Conservation (phyloP, 2,797 vertebrate genomes). For the Paguma larvata region DNA sequence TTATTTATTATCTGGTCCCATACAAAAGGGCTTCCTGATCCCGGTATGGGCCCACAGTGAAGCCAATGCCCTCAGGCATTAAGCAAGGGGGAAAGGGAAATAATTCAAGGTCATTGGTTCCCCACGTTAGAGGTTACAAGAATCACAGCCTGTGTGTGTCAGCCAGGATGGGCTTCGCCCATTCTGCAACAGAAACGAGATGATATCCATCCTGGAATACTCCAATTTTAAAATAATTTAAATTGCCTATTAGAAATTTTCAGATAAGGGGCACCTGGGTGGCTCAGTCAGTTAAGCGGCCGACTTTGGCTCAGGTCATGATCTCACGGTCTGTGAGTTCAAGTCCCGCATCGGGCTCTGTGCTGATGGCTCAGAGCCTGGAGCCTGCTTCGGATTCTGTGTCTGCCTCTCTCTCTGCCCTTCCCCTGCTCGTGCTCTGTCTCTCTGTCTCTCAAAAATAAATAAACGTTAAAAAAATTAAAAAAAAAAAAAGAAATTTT, state of each 20-base stretch:
- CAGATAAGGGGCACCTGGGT: not conserved
- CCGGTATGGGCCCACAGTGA: not conserved
- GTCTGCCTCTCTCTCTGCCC: too few species aligned
- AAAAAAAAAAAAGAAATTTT: not conserved
- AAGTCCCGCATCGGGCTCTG: too few species aligned
- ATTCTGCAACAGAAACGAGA: not conserved
- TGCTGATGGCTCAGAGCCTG: too few species aligned
- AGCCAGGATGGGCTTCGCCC: not conserved
- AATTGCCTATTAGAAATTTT: not conserved
- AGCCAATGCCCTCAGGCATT: not conserved
- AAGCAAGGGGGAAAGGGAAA: not conserved
- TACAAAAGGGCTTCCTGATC: not conserved
- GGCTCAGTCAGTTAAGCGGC: too few species aligned
- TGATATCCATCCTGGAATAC: slow-evolving; percentile 8
- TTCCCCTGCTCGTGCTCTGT: too few species aligned
- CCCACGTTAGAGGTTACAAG: not conserved
- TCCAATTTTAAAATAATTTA: not conserved
- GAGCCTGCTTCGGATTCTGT: too few species aligned
- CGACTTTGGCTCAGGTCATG: too few species aligned
- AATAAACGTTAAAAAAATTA: too few species aligned
- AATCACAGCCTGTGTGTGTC: not conserved
- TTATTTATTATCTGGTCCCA: not conserved
- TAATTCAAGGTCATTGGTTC: not conserved
- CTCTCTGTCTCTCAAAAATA: too few species aligned
- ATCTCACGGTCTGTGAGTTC: too few species aligned